Percentiles rank a stretch among this genome's conserved stretches.
Evolutionary conservation across 2,888 invertebrate species (phyloP).

Genomic region (Fragum whitleyi): DNA sequence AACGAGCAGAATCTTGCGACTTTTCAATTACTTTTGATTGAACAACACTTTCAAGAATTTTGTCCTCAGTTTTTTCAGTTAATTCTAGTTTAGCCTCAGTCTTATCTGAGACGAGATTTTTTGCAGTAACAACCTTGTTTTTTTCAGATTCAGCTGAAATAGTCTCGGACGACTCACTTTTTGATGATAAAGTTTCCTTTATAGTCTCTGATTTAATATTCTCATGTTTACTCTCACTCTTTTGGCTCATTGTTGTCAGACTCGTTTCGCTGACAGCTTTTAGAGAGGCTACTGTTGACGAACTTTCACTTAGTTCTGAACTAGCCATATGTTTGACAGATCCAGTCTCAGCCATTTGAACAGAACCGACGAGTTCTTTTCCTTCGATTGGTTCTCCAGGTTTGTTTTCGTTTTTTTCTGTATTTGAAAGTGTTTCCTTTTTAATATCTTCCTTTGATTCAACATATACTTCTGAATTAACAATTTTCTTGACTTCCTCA

Average conservation of each 20-base stretch:
- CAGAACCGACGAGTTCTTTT: neutral
- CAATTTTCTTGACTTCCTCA: too few relatives aligned
- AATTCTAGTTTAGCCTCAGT: neutral
- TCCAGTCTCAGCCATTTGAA: too few relatives aligned
- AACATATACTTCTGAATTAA: too few relatives aligned
- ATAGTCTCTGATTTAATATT: neutral
- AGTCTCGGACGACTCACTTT: neutral
- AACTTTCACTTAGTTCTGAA: neutral
- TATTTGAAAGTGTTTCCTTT: too few relatives aligned
- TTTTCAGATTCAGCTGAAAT: neutral
- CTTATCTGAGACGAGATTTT: neutral
- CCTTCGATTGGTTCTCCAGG: neutral
- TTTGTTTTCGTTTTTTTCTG: neutral
- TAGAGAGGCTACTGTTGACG: neutral
- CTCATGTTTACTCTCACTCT: neutral
- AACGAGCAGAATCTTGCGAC: conserved; percentile 35
- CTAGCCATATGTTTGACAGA: too few relatives aligned
- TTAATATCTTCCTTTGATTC: too few relatives aligned
- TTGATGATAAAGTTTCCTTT: neutral
- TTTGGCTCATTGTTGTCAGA: neutral
- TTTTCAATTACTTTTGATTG: conserved; percentile 53
- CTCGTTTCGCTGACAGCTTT: neutral
- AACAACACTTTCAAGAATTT: conserved; percentile 53
- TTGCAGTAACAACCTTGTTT: conserved; percentile 7
- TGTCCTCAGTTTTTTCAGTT: conserved; percentile 61